Evolutionary conservation across 2,797 vertebrate genomes (phyloP).

Genomic region (Buceros bicornis): DNA sequence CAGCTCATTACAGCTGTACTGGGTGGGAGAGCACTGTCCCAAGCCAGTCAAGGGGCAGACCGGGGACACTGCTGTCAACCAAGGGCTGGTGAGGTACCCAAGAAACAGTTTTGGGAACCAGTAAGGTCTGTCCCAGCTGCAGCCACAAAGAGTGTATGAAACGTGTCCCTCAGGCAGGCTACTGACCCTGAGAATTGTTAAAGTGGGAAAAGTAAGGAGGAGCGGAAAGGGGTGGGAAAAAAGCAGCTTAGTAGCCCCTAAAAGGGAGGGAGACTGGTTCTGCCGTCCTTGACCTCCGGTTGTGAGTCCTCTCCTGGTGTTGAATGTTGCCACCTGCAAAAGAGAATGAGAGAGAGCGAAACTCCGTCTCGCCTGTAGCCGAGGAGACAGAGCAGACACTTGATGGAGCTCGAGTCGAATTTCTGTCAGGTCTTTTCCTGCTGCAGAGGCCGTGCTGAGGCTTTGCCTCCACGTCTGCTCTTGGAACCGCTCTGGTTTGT

Average conservation of each 20-base stretch:
- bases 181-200: fast-evolving
- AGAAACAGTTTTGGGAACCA: background rate
- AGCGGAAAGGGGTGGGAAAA: background rate
- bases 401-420: conserved; percentile 43
- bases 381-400: background rate
- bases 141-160: background rate
- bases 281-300: background rate
- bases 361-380: background rate
- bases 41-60: background rate
- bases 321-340: background rate
- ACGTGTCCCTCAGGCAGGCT: background rate
- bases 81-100: background rate
- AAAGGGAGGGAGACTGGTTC: fast-evolving
- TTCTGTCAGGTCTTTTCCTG: background rate
- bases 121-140: background rate
- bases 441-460: background rate
- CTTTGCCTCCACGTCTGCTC: fast-evolving
- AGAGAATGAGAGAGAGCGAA: background rate
- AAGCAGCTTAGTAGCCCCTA: background rate
- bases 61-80: fast-evolving
- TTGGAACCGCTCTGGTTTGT: background rate
- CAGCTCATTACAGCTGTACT: fast-evolving
- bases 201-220: background rate
- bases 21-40: background rate
- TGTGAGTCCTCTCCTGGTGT: background rate